Percentiles rank a stretch among this genome's conserved stretches.
Conservation (phyloP, 2,113 vertebrate species). For the Delphinapterus leucas region DNA sequence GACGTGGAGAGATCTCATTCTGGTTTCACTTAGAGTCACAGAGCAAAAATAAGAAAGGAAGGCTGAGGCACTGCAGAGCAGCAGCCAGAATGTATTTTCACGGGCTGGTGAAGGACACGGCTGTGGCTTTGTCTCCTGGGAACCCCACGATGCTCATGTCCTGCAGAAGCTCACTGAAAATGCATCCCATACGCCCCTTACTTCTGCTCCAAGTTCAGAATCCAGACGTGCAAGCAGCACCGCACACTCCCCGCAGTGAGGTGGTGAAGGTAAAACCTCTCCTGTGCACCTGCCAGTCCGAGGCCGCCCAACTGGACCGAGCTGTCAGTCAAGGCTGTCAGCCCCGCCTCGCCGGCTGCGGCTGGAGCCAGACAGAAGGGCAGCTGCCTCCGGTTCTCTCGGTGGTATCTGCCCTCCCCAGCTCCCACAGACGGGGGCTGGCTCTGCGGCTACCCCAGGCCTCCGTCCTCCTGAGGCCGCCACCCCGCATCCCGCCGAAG, state of each 20-base stretch:
- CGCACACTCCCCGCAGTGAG: neutral
- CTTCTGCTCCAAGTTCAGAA: neutral
- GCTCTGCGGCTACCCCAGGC: accelerated
- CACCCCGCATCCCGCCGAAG: neutral
- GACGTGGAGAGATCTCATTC: neutral
- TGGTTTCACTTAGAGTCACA: neutral
- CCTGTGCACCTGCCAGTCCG: neutral
- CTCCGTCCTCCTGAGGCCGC: neutral
- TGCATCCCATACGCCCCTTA: neutral
- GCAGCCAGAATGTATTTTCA: neutral
- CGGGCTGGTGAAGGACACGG: neutral
- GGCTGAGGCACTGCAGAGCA: neutral
- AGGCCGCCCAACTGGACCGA: neutral
- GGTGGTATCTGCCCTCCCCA: neutral
- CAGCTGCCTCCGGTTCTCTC: neutral
- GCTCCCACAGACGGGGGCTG: neutral
- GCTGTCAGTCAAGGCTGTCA: neutral
- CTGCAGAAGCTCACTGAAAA: neutral
- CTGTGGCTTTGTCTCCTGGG: neutral
- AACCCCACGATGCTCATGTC: neutral
- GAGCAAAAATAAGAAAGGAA: neutral
- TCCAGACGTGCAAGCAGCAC: neutral
- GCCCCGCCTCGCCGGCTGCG: neutral
- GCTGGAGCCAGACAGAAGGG: neutral
- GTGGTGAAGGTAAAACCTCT: neutral